Evolutionary conservation across 2,888 invertebrate genomes (phyloP), one percentile per base, ranked within the genome.

Genomic region (Lathronympha strigana): DNA sequence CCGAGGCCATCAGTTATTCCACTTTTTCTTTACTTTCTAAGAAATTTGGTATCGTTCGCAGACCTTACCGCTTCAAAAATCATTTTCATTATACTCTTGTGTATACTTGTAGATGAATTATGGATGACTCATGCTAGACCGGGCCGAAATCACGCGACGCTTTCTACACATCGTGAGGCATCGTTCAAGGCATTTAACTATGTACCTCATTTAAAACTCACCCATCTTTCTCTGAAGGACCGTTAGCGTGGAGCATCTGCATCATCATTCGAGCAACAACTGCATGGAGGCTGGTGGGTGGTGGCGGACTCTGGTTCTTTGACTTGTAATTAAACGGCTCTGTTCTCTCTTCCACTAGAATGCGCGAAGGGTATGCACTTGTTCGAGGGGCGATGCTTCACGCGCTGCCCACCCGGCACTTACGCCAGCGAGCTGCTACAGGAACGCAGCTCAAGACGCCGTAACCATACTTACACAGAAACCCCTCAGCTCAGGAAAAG

Each of bases 321-420:
- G 82, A 73, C 77, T 74, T 84, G 75, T 83, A 82, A 81, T 86
- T 81, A 86, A 85, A 84, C 70, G 73, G 76, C 69, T 83, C 74
- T 91, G 82, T 88, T 86, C 87, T 92, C 77, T 86, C 83, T 86
- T 86, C 82, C 92, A 93, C 75, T 94, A 96, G 95, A 94, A 83
- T 96, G 96, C 88, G 86, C 87, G 76, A 89, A 90, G 77, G 93
- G 93, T 78, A 93, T 93, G 81, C 93, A 93, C 81, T 92, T 94
- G 77, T 92, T 92, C 86, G 89, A 93, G 75, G 94, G 94, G 68
- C 86, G 86, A 75, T 96, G 96, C 87, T 87, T 93, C 76, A 78
- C 81, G 62, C 83, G 82, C 67, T 96, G 96, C 81, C 94, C 94
- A 45, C 84, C 78, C 62, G 86, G 87, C 69, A 91, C 91, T 36